Base-by-base conservation (phyloP, 2,113 vertebrate species). In the Peromyscus maniculatus region DNA sequence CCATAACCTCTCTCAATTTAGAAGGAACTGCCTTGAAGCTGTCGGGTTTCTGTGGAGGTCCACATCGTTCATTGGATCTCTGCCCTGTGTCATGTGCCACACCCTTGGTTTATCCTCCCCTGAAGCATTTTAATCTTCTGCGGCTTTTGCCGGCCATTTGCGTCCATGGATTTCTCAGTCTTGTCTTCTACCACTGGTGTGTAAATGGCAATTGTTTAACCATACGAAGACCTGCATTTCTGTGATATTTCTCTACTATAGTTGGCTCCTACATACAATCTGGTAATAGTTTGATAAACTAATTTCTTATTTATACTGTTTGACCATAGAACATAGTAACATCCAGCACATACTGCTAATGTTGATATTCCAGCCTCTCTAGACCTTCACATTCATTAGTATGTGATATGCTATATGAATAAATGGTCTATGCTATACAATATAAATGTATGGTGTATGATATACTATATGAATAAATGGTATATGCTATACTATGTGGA, bases 71-170 rank as follows among this genome's bases (percentile, higher is more conserved):
- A 91, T 89, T 92, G 93, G 33, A 66, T 96, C 64, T 86, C 52
- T 90, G 52, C 9, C 52, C 52, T 52, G 52, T 8, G 84, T 83
- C 16, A 5, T 15, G 69, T 86, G 89, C 92, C 86, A 90, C 24
- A 57, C 17, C 55, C 72, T 79, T 66, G 93, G 28, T 71, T 89
- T 84, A 94, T 87, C 86, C 66, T 79, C 75, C 43, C 39, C 31
- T 22, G 46, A 64, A 92, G 64, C 79, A 86, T 64, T 92, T 95
- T 95, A 93, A 79, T 93, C 71, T 94, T 91, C 69, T 33, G 67
- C 88, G 67, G 26, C 3, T 78, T 96, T 84, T 71, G 33, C 4
- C 64, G 89, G 78, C 5, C 52, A 59, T 88, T 92, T 94, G 39
- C 83, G 71, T 57, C 79, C 92, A 3, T 89, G 72, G 39, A 43